Evolutionary conservation across 2,113 vertebrate genomes (phyloP).

Genomic region (Empidonax traillii): DNA sequence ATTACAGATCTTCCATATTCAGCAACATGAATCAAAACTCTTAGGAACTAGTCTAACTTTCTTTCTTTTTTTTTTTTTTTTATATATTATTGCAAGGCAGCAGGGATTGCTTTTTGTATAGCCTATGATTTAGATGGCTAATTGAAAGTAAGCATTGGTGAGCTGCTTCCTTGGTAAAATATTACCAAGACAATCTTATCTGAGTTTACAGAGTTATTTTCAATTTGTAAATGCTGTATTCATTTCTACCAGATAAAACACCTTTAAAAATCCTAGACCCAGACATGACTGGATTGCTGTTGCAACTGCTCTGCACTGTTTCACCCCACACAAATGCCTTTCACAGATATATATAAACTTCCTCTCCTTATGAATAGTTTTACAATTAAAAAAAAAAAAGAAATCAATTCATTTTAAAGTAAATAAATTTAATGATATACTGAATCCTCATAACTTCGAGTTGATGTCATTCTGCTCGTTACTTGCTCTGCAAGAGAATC

Average conservation of each 20-base stretch:
- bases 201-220: constrained; percentile 76
- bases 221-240: constrained; percentile 73
- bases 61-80: neutral
- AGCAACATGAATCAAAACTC: constrained; percentile 70
- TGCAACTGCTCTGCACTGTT: constrained; percentile 16
- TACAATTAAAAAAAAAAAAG: neutral
- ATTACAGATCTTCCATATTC: constrained; percentile 63
- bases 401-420: constrained; percentile 4
- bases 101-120: constrained; percentile 65
- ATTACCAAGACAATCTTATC: constrained; percentile 80
- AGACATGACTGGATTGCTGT: constrained; percentile 28
- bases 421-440: constrained; percentile 54
- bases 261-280: constrained; percentile 52
- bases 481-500: neutral
- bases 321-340: constrained; percentile 11
- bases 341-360: constrained; percentile 8
- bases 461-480: constrained; percentile 10
- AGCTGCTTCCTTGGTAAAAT: constrained; percentile 65
- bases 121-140: constrained; percentile 77
- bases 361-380: constrained; percentile 22
- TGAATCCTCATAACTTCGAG: constrained; percentile 34
- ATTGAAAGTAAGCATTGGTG: constrained; percentile 75
- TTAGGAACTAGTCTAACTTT: constrained; percentile 51
- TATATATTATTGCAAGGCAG: constrained; percentile 44
- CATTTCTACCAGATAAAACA: constrained; percentile 69